Base-by-base conservation (phyloP, 2,797 vertebrate genomes). In the Pagetopsis macropterus region DNA sequence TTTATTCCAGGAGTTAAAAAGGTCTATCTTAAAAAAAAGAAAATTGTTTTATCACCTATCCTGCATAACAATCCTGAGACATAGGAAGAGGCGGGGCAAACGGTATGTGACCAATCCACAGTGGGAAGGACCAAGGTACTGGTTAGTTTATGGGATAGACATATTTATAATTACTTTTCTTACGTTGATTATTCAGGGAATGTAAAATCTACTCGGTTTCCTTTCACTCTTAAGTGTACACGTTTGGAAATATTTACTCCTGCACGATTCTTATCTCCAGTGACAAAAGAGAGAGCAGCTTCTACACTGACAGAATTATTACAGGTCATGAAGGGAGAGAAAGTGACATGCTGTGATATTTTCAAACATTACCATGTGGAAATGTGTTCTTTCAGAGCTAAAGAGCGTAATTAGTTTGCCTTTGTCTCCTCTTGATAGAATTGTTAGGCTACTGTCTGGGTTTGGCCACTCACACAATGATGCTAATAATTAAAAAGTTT, bases 401-500 rank as follows among this genome's bases (percentile, higher is more conserved):
- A 50, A 64, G 76, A 77, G 40, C 43, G 41, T 81, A 80, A 81
- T 79, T 79, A 81, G 76, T 67, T 83, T 73, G 31, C 79, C 64
- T 74, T 82, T 72, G 74, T 86, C 73, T 84, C 55, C 56, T 71
- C 50, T 16, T 49, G 63, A 78, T 76, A 71, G 62, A 78, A 69
- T 73, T 21, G 68, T 81, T 62, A 45, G 67, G 65, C 37, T 33
- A 49, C 71, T 33, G 69, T 44, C 48, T 62, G 23, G 17, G 23
- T 64, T 52, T 14, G 56, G 65, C 72, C 61, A 17, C 60, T 64
- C 43, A 45, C 69, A 48, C 64, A 21, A 23, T n/a, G 54, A 68
- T 21, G 64, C 58, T 41, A n/a, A 76, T 78, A 80, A 84, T 83
- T 78, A 84, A 78, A 74, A 78, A 83, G 69, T 86, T 86, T 49